A percentile compares a stretch with the other conserved stretches of the same genome.
Conservation (phyloP, 2,888 invertebrate species). For the Drosophila mimica region DNA sequence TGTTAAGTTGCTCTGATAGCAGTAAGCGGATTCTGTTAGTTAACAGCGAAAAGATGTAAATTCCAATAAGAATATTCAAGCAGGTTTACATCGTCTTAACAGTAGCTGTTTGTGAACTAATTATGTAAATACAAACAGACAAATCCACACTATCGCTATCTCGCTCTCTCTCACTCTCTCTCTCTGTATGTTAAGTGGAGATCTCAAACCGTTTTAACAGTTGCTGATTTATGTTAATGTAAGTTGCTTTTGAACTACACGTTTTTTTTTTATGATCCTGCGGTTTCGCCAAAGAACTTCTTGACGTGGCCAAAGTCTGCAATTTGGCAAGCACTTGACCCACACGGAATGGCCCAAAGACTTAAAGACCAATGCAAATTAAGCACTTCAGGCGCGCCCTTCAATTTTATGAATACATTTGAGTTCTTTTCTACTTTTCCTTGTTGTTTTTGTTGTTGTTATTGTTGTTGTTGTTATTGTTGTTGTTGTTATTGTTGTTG, state of each 20-base stretch:
- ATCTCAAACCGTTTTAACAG: conserved; percentile 13
- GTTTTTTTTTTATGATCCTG: conserved; percentile 20
- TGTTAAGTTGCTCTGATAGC: not conserved
- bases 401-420: conserved; percentile 37
- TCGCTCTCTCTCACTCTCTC: not conserved
- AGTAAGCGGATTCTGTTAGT: not conserved
- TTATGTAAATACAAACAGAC: not conserved
- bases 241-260: not conserved
- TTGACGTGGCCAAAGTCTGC: conserved; percentile 14
- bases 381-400: conserved; percentile 40
- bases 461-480: not conserved
- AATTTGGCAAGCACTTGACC: conserved; percentile 40
- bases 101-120: not conserved
- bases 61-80: not conserved
- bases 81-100: not conserved
- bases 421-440: not conserved
- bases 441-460: conserved; percentile 1
- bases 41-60: not conserved
- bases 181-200: not conserved
- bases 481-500: not conserved
- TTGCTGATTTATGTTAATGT: conserved; percentile 31
- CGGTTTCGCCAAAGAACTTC: conserved; percentile 12
- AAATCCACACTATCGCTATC: not conserved
- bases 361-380: conserved; percentile 37
- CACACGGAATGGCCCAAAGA: conserved; percentile 12